These are phyloP conservation scores for Artemia sinica DNA, from an alignment of 2,888 invertebrate genomes.

Conservation along the genomic window DNA sequence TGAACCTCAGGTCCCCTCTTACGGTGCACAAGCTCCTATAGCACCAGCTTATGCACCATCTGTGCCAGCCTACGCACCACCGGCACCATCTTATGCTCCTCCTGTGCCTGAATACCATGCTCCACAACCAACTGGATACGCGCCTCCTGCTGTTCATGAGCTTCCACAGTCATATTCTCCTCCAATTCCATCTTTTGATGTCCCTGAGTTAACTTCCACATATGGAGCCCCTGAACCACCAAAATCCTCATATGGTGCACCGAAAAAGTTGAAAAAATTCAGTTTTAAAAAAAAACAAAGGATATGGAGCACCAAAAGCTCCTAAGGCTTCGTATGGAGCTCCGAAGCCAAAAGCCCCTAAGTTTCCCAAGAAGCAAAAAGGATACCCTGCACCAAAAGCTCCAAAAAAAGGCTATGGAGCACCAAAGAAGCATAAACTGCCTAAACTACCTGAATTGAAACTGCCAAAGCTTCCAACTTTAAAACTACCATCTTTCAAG, in stretches of 20 bases:
- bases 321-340: slow-evolving; percentile 21
- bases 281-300: neutral
- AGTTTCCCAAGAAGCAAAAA: slow-evolving; percentile 20
- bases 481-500: neutral
- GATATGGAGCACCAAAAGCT: slow-evolving; percentile 19
- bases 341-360: slow-evolving; percentile 20
- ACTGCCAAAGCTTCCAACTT: neutral
- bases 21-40: neutral
- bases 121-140: neutral
- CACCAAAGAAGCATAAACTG: slow-evolving; percentile 13
- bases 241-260: neutral
- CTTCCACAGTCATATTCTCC: neutral
- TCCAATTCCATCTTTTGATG: neutral
- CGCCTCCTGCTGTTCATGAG: neutral
- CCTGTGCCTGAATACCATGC: too few relatives aligned
- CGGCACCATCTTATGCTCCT: neutral
- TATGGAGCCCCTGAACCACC: slow-evolving; percentile 8
- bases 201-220: neutral
- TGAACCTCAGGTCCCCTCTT: neutral
- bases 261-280: neutral
- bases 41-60: neutral
- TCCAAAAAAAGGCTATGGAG: slow-evolving; percentile 20
- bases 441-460: slow-evolving; percentile 3
- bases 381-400: slow-evolving; percentile 20
- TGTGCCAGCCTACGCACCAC: neutral